Base-by-base conservation (phyloP, 2,797 vertebrate species). In the Hydrocynus forskahlii region DNA sequence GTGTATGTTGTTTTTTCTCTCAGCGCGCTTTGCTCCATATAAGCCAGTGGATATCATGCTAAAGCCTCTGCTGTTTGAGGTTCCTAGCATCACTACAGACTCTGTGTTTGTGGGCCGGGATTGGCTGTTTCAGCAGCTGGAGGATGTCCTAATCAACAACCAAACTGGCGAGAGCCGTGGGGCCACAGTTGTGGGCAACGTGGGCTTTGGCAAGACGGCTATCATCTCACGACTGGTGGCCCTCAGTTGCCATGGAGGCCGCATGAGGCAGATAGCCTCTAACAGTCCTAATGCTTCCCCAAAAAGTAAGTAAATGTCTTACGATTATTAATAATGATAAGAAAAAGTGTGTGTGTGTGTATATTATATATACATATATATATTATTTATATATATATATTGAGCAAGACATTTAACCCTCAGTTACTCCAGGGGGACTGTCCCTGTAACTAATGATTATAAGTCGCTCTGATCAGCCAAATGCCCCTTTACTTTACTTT, bases 221-320 rank as follows among this genome's bases (percentile, higher is more conserved):
- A 86, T 97, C 78, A 93, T 99, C 88, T 99, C 97, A 29, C 96
- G 97, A 70, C 92, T 99, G 84, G 98, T 99, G 78, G 98, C 98
- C 0, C 95, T 99, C 67, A 99, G 98, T 93, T 99, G 97, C 88
- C 98, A 99, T 0, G 98, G 98, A 14, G 96, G 95, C 81, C 96
- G 98, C 79, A 99, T 99, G 98, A 95, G 98, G 29, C 98, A 99
- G 89, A 99, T 99, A 10, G 98, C 97, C 81, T 99, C 98, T 84
- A 98, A 92, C 91, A 97, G 96, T 82, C 95, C 96, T 0, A 89
- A 91, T 35, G 93, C 95, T 17, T 96, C 96, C n/a, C 96, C 95
- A 0, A 97, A 95, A 95, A 91, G 98, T 99, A 93, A 93, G 87
- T 71, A 23, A 7, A 43, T 4, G 12, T 59, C 40, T 50, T 0